phyloP scores from a whole-genome alignment of 30 jellyfish, hydroid and myxozoan genomes.

The Chrysaora quinquecirrha region DNA sequence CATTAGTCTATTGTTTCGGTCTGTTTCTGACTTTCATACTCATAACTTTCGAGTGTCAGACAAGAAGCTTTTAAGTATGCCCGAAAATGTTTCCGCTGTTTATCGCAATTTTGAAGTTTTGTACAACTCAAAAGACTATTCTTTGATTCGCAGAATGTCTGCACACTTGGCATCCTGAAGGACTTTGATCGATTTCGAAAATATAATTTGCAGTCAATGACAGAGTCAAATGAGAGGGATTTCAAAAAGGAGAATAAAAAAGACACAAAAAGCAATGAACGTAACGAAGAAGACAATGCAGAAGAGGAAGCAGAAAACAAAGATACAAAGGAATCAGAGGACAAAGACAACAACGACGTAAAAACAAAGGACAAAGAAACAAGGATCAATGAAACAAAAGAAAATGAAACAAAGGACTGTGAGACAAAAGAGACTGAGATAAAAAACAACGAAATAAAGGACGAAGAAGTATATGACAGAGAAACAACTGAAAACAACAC shows the following conservation, averaged over 20 bases:
- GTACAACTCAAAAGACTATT: too few species aligned
- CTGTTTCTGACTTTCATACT: too few species aligned
- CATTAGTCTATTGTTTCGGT: too few species aligned
- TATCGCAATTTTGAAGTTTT: too few species aligned
- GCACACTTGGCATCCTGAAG: slow-evolving; percentile 63
- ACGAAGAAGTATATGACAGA: not conserved
- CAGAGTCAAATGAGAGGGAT: too few species aligned
- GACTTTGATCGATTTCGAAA: slow-evolving; percentile 57
- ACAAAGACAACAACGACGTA: not conserved
- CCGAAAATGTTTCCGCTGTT: too few species aligned
- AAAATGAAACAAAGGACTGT: not conserved
- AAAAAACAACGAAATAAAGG: not conserved
- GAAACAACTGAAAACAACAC: not conserved
- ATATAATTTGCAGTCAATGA: slow-evolving; percentile 62
- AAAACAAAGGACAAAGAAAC: not conserved
- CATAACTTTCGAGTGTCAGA: too few species aligned
- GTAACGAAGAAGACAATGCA: not conserved
- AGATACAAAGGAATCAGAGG: not conserved
- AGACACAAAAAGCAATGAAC: not conserved
- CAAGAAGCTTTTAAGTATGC: too few species aligned
- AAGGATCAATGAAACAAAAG: not conserved
- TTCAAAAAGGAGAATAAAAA: not conserved
- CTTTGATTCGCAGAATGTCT: slow-evolving; percentile 43
- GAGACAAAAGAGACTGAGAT: not conserved
- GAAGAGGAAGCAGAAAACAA: slow-evolving; percentile 12